Evolutionary conservation across 2,888 invertebrate species (phyloP), one percentile per base, ranked within the genome.

Genomic region (Drosophila siamana): DNA sequence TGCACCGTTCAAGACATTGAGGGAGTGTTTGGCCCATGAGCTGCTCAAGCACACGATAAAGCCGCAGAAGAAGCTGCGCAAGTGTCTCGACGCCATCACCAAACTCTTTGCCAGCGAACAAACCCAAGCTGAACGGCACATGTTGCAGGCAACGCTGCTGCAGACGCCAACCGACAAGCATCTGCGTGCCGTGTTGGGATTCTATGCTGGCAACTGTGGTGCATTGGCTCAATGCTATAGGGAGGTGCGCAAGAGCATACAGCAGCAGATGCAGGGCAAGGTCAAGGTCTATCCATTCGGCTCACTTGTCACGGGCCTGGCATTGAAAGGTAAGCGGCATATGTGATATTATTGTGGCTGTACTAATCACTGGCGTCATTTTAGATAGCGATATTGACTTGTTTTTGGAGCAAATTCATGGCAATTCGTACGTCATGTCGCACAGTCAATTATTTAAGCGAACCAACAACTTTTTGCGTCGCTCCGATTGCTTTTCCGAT

Each of bases 331-430:
- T 78, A 1, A 11, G 30, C 11, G 28, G n/a, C n/a, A n/a, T n/a
- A n/a, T n/a, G n/a, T n/a, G n/a, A n/a, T n/a, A n/a, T n/a, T n/a
- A n/a, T n/a, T n/a, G n/a, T n/a, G n/a, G n/a, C n/a, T 28, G 3
- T 28, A 28, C 8, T 44, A n/a, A n/a, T n/a, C n/a, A 57, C 36
- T 15, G 33, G 8, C 9, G 26, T 1, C 2, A 52, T 28, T 28
- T 5, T 51, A 91, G 93, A 93, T 24, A 96, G 96, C 88, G 96
- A 97, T 91, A 93, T 96, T 8, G 96, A 97, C 91, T 93, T 96
- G 83, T 96, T 93, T 91, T 90, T 96, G 28, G 70, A 90, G 38
- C 61, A 59, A 2, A 44, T 38, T 11, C 60, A 52, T 22, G 22
- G 50, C 15, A 51, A 52, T 0, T 48, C 13, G 5, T 48, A 50